phyloP scores from a whole-genome alignment of 2,113 vertebrate genomes.

The Gobio gobio region DNA sequence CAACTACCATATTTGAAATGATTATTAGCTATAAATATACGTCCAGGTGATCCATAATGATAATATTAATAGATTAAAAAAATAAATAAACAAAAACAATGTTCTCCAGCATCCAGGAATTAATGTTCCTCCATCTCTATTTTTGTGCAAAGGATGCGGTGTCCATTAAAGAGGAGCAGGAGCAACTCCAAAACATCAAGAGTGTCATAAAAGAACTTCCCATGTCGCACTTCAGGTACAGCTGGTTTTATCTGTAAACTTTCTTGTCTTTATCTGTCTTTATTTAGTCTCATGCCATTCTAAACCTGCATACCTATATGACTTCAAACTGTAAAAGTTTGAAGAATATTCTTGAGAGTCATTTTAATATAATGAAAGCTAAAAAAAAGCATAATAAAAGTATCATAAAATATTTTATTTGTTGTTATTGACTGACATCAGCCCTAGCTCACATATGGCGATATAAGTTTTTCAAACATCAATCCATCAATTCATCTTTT shows the following conservation, averaged over 20 bases:
- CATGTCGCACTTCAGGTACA: constrained; percentile 90
- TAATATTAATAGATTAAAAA: not conserved
- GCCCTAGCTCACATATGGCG: not conserved
- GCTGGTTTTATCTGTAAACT: not conserved
- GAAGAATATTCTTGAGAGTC: not conserved
- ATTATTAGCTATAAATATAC: not conserved
- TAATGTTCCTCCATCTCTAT: not conserved
- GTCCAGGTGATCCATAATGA: not conserved
- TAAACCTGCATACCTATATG: not conserved
- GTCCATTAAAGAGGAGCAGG: constrained; percentile 81
- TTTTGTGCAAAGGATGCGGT: constrained; percentile 78
- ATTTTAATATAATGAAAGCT: too few relatives aligned
- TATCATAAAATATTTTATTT: not conserved
- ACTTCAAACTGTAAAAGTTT: not conserved
- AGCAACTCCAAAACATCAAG: constrained; percentile 86
- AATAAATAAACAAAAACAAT: not conserved
- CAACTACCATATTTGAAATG: not conserved
- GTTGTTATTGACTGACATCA: not conserved
- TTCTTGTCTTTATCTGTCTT: not conserved
- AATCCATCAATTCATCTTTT: not conserved
- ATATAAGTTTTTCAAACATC: too few relatives aligned
- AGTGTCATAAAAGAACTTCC: constrained; percentile 92
- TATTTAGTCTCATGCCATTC: not conserved
- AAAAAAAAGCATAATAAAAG: too few relatives aligned
- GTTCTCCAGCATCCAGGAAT: not conserved